Evolutionary conservation across 2,888 invertebrate species (phyloP).

Genomic region (Papilio gigon): DNA sequence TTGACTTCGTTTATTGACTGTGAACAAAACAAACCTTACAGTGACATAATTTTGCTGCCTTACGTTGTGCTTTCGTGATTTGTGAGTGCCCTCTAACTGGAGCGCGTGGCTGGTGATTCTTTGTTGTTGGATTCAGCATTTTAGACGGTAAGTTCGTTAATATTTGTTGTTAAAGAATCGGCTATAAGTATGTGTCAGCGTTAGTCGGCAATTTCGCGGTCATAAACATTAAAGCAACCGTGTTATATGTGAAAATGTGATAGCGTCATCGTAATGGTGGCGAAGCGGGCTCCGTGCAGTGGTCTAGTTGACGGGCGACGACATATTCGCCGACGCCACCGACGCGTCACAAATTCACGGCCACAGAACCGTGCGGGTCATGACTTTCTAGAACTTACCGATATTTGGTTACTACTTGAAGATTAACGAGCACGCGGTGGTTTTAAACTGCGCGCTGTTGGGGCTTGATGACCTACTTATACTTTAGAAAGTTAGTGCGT

Average conservation of each 20-base stretch:
- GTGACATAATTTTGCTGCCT: conserved; percentile 66
- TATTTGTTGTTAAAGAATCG: conserved; percentile 53
- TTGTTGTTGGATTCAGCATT: conserved; percentile 81
- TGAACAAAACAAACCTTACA: conserved; percentile 65
- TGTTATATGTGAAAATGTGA: conserved; percentile 56
- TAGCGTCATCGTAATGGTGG: conserved; percentile 72
- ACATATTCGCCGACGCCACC: conserved; percentile 69
- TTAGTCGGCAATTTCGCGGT: conserved; percentile 46
- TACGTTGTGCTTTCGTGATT: conserved; percentile 78
- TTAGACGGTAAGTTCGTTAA: conserved; percentile 73
- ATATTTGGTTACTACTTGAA: conserved; percentile 38
- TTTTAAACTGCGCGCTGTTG: conserved; percentile 46
- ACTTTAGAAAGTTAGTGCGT: conserved; percentile 51
- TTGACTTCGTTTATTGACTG: conserved; percentile 64
- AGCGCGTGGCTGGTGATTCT: conserved; percentile 82
- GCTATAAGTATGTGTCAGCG: conserved; percentile 45
- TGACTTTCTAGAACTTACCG: conserved; percentile 66
- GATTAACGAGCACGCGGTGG: conserved; percentile 43
- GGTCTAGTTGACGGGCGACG: conserved; percentile 66
- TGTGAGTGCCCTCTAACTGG: conserved; percentile 80
- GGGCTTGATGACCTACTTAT: conserved; percentile 53
- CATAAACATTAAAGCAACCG: conserved; percentile 42
- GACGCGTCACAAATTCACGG: conserved; percentile 69
- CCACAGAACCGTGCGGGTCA: conserved; percentile 66
- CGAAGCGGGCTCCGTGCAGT: conserved; percentile 56